phyloP scores from a whole-genome alignment of 2,888 invertebrate species.

The Theristus sp. region DNA sequence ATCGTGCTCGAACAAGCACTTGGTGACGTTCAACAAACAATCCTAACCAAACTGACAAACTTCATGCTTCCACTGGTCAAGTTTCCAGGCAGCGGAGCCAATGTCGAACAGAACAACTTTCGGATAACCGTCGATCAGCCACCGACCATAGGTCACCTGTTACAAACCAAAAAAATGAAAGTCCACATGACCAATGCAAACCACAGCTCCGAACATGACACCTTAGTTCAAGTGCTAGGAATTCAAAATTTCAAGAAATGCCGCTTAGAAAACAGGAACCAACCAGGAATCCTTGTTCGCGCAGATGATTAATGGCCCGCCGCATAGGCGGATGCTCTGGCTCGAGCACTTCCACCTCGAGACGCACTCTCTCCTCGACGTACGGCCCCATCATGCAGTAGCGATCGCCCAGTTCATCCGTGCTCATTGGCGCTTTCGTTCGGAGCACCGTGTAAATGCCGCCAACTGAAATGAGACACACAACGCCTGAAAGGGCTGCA shows the following conservation, averaged over 20 bases:
- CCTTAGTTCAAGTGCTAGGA: no score
- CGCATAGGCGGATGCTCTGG: constrained; percentile 49
- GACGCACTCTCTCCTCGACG: constrained; percentile 74
- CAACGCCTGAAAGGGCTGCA: no score
- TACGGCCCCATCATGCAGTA: constrained; percentile 85
- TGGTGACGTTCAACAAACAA: not conserved
- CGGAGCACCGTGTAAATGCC: constrained; percentile 97
- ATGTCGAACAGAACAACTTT: constrained; percentile 93
- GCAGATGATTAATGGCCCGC: constrained; percentile 53
- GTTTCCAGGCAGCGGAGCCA: constrained; percentile 80
- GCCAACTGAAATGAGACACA: constrained; percentile 54
- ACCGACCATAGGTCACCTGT: constrained; percentile 78
- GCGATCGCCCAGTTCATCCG: constrained; percentile 93
- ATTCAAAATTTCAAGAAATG: no score
- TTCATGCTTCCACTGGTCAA: constrained; percentile 82
- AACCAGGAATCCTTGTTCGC: constrained; percentile 62
- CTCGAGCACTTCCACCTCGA: constrained; percentile 84
- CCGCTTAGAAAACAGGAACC: not conserved
- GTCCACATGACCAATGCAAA: no score
- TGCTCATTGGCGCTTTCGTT: constrained; percentile 86
- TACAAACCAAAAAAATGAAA: no score
- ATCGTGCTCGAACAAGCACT: not conserved
- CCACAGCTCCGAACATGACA: no score
- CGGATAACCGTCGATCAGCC: constrained; percentile 99
- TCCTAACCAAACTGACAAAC: constrained; percentile 5